A percentile compares a stretch with the other conserved stretches of the same genome.
phyloP scores from a whole-genome alignment of 2,797 vertebrate species.

The Allobates femoralis region DNA sequence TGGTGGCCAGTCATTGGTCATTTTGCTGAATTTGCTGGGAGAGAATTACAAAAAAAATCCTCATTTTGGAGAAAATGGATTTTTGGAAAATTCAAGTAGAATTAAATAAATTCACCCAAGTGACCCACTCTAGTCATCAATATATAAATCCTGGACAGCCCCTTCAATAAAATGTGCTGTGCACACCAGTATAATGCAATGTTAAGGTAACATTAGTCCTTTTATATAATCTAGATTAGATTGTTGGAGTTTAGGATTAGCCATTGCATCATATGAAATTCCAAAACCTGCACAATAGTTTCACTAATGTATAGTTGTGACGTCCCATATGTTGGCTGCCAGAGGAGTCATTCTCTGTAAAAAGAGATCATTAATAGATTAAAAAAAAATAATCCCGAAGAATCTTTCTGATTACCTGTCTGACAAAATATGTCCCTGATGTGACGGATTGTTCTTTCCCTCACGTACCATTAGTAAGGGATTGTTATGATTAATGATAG shows the following conservation, averaged over 20 bases:
- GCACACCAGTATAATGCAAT: background rate
- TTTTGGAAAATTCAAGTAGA: too few relatives aligned
- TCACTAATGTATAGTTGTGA: slow-evolving; percentile 7
- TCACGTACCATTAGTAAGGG: slow-evolving; percentile 2
- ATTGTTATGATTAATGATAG: slow-evolving; percentile 47
- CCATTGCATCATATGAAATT: background rate
- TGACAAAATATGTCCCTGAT: slow-evolving; percentile 1
- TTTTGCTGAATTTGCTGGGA: too few relatives aligned
- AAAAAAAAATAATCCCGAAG: background rate
- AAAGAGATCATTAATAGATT: slow-evolving; percentile 30
- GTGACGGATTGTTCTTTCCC: background rate
- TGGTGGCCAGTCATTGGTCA: too few relatives aligned
- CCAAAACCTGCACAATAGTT: background rate
- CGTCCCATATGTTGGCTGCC: background rate
- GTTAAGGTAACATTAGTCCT: background rate
- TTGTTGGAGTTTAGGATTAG: slow-evolving; percentile 8
- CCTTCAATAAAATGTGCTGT: background rate
- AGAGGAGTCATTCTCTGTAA: background rate
- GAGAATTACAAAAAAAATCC: too few relatives aligned
- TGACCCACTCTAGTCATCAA: too few relatives aligned
- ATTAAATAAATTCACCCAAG: too few relatives aligned
- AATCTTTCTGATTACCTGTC: slow-evolving; percentile 6
- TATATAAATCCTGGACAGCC: too few relatives aligned
- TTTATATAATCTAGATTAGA: background rate
- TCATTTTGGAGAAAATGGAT: too few relatives aligned